A percentile compares a stretch with the other conserved stretches of the same genome.
Conservation (phyloP, 64 coral and sea anemone species). For the Acropora yongei region DNA sequence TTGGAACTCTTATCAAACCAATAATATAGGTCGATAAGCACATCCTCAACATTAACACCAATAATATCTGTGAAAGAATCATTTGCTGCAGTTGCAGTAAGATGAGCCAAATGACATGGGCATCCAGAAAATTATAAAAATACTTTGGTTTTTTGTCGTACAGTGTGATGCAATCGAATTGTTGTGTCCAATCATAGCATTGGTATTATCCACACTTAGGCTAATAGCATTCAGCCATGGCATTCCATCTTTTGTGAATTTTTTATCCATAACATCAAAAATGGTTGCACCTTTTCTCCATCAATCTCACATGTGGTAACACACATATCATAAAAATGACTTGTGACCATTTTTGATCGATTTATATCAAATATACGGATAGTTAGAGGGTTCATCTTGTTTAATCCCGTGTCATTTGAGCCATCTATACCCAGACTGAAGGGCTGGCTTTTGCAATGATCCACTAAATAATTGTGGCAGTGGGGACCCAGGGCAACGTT, state of each 20-base stretch:
- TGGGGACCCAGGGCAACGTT: no score
- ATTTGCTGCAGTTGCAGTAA: constrained; percentile 8
- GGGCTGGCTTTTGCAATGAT: constrained; percentile 33
- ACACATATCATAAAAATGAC: constrained; percentile 46
- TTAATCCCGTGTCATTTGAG: constrained; percentile 30
- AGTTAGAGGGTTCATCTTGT: constrained; percentile 33
- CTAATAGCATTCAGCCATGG: no score
- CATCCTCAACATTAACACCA: constrained; percentile 20
- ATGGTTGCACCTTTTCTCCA: no score
- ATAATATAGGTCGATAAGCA: no score
- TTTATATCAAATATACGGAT: constrained; percentile 33
- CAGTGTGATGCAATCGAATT: no score
- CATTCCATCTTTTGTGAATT: no score
- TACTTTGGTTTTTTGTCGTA: no score
- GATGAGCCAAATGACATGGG: constrained; percentile 42
- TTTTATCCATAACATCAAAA: no score
- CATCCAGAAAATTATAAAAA: constrained; percentile 25
- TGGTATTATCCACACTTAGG: no score
- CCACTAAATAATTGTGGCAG: no score
- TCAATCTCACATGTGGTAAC: neutral
- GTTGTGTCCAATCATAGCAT: neutral
- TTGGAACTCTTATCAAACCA: no score
- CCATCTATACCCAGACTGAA: constrained; percentile 57
- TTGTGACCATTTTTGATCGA: neutral
- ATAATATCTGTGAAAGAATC: neutral